Base-by-base conservation (phyloP, 2,888 invertebrate species). In the Cantharis nigra region DNA sequence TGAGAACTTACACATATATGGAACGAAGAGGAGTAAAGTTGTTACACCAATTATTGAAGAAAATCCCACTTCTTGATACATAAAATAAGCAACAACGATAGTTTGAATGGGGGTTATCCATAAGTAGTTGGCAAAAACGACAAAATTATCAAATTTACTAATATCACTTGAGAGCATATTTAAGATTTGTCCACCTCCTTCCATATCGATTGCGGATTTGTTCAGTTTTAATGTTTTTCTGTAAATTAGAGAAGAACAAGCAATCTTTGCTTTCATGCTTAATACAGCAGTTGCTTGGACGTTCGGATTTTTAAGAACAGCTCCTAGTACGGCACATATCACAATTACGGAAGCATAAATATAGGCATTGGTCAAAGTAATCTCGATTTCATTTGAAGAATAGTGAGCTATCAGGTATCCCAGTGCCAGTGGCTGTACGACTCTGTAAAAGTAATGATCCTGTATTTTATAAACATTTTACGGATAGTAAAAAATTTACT, bases 181-280 rank as follows among this genome's bases (percentile, higher is more conserved):
- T 9, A 67, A 1, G 5, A 67, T 67, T 23, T 67, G 65, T 7
- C 65, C 65, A 67, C n/a, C 65, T 23, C 23, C 23, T 0, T n/a
- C n/a, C 5, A 9, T 9, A 3, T 67, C 94, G 70, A 97, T 89
- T 0, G 97, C 95, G 5, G 93, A 93, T 87, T 95, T 95, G 76
- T 95, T 96, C 65, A 97, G 89, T 80, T 91, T 90, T n/a, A 87
- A 78, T n/a, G 86, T 81, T 81, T 97, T 97, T 86, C 96, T 91
- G 86, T 96, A 97, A 76, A 97, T 92, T 20, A 97, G 89, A 0
- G 95, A 93, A 84, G 96, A 95, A 84, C 94, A 93, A 0, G 95
- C 95, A 0, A 97, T 92, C 10, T 96, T 90, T 85, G 96, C 91
- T 87, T 94, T 93, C 95, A 96, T 95, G 69, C 97, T 96, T 88